phyloP scores from a whole-genome alignment of 2,113 vertebrate genomes.

The Gymnobelideus leadbeateri region DNA sequence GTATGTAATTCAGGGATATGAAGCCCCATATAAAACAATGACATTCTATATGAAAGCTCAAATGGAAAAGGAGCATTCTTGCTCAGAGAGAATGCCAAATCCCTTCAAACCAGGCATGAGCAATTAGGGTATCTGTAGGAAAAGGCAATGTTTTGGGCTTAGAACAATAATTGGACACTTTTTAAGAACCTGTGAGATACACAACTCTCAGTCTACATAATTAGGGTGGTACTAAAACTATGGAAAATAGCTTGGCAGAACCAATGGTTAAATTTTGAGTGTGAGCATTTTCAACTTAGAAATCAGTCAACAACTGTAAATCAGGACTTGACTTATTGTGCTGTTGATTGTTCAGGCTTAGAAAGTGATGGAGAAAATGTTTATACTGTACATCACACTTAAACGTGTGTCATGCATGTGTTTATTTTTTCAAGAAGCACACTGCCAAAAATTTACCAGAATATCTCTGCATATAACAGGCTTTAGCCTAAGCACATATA shows the following conservation, averaged over 20 bases:
- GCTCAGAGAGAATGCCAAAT: background rate
- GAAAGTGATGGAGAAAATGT: background rate
- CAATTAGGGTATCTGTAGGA: background rate
- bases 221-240: background rate
- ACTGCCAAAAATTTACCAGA: background rate
- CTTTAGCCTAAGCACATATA: background rate
- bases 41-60: background rate
- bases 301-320: background rate
- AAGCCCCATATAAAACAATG: background rate
- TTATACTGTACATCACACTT: background rate
- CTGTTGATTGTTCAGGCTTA: background rate
- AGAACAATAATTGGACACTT: background rate
- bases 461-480: background rate
- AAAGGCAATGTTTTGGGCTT: background rate
- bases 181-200: background rate
- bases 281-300: background rate
- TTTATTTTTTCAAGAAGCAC: background rate
- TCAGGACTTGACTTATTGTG: background rate
- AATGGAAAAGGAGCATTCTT: background rate
- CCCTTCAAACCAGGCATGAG: background rate
- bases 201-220: background rate
- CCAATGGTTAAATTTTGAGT: background rate
- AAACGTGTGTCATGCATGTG: background rate
- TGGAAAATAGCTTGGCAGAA: background rate
- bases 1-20: background rate